Evolutionary conservation across 2,113 vertebrate genomes (phyloP).

Genomic region (Pavo muticus): DNA sequence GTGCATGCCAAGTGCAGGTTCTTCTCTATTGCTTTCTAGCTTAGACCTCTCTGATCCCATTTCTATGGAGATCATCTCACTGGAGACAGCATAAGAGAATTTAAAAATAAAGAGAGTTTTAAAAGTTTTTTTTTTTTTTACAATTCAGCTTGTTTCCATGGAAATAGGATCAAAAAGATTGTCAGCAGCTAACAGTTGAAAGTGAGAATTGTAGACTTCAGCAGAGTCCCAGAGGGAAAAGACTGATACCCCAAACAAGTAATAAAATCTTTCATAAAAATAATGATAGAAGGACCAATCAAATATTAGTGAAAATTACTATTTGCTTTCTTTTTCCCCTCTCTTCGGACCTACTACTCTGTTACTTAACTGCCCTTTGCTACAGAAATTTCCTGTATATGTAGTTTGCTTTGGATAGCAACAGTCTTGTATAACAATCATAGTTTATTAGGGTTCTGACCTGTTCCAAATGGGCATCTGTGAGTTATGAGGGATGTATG

Average conservation of each 20-base stretch:
- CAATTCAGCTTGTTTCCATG: slow-evolving; percentile 1
- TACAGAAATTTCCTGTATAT: fast-evolving
- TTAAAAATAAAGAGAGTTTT: not conserved
- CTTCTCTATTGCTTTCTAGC: not conserved
- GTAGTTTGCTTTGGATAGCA: not conserved
- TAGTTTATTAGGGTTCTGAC: not conserved
- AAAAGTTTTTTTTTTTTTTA: not conserved
- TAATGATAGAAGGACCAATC: not conserved
- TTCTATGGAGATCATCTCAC: not conserved
- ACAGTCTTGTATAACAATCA: not conserved
- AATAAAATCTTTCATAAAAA: not conserved
- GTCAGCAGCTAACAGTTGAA: not conserved
- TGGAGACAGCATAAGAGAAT: not conserved
- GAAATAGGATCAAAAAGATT: slow-evolving; percentile 7
- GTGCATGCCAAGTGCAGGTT: not conserved
- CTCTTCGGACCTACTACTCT: not conserved
- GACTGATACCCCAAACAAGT: not conserved
- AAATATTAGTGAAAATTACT: not conserved
- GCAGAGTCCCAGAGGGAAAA: not conserved
- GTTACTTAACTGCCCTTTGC: not conserved
- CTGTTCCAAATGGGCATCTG: not conserved
- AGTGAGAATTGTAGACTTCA: not conserved
- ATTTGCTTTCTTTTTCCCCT: not conserved
- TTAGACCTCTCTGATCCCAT: slow-evolving; percentile 4
- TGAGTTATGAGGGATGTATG: not conserved